Evolutionary conservation across 2,797 vertebrate genomes (phyloP).

Genomic region (Anguilla megastoma): DNA sequence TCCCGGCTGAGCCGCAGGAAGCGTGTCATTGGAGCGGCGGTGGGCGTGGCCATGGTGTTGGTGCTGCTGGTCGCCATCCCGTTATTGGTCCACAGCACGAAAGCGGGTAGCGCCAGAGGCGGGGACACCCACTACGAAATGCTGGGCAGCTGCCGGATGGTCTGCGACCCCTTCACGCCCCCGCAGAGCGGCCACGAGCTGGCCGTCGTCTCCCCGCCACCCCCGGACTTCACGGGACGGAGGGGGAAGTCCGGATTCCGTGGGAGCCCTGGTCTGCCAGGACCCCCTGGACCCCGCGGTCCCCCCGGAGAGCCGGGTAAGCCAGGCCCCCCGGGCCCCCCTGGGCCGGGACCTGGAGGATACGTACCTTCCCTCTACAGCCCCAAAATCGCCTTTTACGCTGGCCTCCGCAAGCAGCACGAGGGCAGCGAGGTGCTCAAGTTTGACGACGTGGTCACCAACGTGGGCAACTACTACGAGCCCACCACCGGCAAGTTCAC

Average conservation of each 20-base stretch:
- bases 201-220: slow-evolving; percentile 65
- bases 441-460: slow-evolving; percentile 87
- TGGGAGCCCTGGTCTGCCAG: slow-evolving; percentile 79
- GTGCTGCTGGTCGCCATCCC: slow-evolving; percentile 93
- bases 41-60: slow-evolving; percentile 96
- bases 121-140: slow-evolving; percentile 88
- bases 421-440: slow-evolving; percentile 83
- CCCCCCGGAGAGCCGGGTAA: slow-evolving; percentile 77
- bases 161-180: slow-evolving; percentile 80
- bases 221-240: slow-evolving; percentile 83
- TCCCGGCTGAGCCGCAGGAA: slow-evolving; percentile 90
- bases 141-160: slow-evolving; percentile 88
- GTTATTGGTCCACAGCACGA: slow-evolving; percentile 92
- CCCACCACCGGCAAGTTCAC: slow-evolving; percentile 86
- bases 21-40: slow-evolving; percentile 89
- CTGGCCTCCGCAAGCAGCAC: slow-evolving; percentile 80
- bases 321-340: slow-evolving; percentile 78
- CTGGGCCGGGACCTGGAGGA: slow-evolving; percentile 77
- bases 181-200: slow-evolving; percentile 68
- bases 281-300: slow-evolving; percentile 75
- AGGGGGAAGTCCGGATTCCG: slow-evolving; percentile 83
- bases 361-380: slow-evolving; percentile 78
- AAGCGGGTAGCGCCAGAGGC: slow-evolving; percentile 77
- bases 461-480: slow-evolving; percentile 87
- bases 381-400: slow-evolving; percentile 85